A percentile compares a stretch with the other conserved stretches of the same genome.
phyloP scores from a whole-genome alignment of 2,113 vertebrate genomes.

The Spilogale gracilis region DNA sequence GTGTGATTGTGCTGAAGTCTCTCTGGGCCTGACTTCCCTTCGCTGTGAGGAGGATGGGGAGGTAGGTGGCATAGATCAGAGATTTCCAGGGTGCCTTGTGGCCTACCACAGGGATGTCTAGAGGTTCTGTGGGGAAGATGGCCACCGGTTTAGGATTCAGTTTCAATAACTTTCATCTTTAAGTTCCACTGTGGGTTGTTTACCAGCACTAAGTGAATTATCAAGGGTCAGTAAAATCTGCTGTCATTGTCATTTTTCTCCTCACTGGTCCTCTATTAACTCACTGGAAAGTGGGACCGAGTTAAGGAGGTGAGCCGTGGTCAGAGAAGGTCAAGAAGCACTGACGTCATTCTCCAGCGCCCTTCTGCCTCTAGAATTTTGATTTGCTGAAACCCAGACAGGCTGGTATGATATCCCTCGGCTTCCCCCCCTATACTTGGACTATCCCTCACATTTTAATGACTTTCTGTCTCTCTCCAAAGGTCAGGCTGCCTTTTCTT shows the following conservation, averaged over 20 bases:
- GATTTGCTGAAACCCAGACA: neutral
- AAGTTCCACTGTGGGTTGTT: neutral
- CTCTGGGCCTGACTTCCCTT: neutral
- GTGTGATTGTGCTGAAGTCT: neutral
- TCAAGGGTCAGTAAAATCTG: conserved; percentile 23
- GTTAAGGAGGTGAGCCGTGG: neutral
- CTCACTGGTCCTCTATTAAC: neutral
- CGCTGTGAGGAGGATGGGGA: too few relatives aligned
- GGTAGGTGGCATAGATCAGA: neutral
- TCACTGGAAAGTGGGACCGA: neutral
- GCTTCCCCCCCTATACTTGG: neutral
- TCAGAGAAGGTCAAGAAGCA: conserved; percentile 38
- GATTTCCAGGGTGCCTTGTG: neutral
- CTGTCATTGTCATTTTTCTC: neutral
- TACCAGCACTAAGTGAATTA: neutral
- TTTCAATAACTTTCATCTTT: neutral
- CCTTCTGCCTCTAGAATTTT: neutral
- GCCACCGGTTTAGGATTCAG: neutral
- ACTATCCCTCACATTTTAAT: neutral
- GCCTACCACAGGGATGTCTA: neutral
- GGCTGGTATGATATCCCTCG: neutral
- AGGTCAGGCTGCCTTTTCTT: neutral
- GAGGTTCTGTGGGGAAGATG: neutral
- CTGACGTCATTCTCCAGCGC: neutral
- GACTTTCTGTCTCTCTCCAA: conserved; percentile 14